A percentile compares a stretch with the other conserved stretches of the same genome.
These are phyloP conservation scores for Mimumesa dahlbomi DNA, from an alignment of 2,888 invertebrate genomes.

Conservation along the genomic window DNA sequence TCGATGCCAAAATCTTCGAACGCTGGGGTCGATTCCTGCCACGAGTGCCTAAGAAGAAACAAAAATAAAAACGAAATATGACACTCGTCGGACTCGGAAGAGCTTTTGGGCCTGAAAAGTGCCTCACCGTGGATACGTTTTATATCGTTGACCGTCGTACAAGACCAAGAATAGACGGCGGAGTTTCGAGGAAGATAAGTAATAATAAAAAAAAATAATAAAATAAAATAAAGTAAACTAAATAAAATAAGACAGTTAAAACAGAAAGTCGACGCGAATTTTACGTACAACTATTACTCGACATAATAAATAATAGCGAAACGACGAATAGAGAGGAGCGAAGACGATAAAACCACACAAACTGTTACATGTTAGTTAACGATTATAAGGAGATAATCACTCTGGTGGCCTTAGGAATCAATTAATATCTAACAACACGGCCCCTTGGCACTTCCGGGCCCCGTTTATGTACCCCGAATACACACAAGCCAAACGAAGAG, in stretches of 20 bases:
- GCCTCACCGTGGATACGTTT: slow-evolving; percentile 76
- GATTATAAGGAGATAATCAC: slow-evolving; percentile 76
- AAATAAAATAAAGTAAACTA: no score
- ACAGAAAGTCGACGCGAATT: slow-evolving; percentile 48
- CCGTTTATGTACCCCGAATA: slow-evolving; percentile 39
- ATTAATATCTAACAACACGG: slow-evolving; percentile 76
- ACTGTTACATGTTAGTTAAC: slow-evolving; percentile 73
- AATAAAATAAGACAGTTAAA: no score
- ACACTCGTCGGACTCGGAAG: slow-evolving; percentile 65
- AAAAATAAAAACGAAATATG: no score
- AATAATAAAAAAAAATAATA: slow-evolving; percentile 22
- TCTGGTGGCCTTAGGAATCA: slow-evolving; percentile 79
- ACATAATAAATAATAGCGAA: slow-evolving; percentile 33
- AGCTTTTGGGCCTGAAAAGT: slow-evolving; percentile 75
- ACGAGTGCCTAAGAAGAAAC: slow-evolving; percentile 53
- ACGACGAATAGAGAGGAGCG: slow-evolving; percentile 47
- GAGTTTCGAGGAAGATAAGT: slow-evolving; percentile 31
- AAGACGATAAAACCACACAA: slow-evolving; percentile 51
- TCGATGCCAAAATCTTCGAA: slow-evolving; percentile 43
- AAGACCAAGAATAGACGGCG: slow-evolving; percentile 46
- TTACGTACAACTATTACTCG: slow-evolving; percentile 29
- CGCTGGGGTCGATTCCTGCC: slow-evolving; percentile 51
- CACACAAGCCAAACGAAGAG: slow-evolving; percentile 21
- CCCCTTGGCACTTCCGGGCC: slow-evolving; percentile 72
- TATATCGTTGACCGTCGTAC: slow-evolving; percentile 58